phyloP scores from a whole-genome alignment of 2,888 invertebrate genomes.

The Ecliptopera silaceata region DNA sequence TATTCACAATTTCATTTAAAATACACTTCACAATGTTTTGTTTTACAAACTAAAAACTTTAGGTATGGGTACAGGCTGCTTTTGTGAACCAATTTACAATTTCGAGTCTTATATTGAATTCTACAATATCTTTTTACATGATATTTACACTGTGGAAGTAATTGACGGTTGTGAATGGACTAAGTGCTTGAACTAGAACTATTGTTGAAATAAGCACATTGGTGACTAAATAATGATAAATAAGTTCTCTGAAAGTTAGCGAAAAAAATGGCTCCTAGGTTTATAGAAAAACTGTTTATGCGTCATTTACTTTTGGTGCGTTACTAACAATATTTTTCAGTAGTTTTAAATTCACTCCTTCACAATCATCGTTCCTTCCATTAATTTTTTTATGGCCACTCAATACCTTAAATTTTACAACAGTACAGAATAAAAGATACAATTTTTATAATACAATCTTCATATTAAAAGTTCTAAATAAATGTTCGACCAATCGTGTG shows the following conservation, averaged over 20 bases:
- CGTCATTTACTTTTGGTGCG: too few relatives aligned
- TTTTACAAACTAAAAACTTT: conserved; percentile 81
- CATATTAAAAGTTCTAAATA: conserved; percentile 42
- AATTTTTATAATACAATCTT: conserved; percentile 54
- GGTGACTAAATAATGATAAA: conserved; percentile 12
- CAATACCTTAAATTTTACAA: conserved; percentile 73
- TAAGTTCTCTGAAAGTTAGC: neutral
- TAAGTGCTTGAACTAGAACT: conserved; percentile 10
- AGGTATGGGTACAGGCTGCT: conserved; percentile 77
- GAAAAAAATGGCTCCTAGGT: too few relatives aligned
- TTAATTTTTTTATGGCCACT: conserved; percentile 75
- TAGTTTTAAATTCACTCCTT: conserved; percentile 17
- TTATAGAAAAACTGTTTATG: neutral
- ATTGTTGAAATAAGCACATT: conserved; percentile 13
- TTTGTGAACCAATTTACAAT: conserved; percentile 73
- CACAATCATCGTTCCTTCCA: conserved; percentile 51
- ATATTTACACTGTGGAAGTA: conserved; percentile 69
- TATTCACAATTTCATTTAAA: conserved; percentile 83
- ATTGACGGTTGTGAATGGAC: conserved; percentile 55
- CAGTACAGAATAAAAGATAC: conserved; percentile 66
- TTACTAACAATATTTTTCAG: neutral
- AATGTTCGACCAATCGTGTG: conserved; percentile 50
- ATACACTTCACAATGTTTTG: conserved; percentile 81
- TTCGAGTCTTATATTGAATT: conserved; percentile 57
- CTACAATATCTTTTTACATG: conserved; percentile 73